Evolutionary conservation across 2,888 invertebrate species (phyloP), one percentile per base, ranked within the genome.

Genomic region (Xestia ashworthii): DNA sequence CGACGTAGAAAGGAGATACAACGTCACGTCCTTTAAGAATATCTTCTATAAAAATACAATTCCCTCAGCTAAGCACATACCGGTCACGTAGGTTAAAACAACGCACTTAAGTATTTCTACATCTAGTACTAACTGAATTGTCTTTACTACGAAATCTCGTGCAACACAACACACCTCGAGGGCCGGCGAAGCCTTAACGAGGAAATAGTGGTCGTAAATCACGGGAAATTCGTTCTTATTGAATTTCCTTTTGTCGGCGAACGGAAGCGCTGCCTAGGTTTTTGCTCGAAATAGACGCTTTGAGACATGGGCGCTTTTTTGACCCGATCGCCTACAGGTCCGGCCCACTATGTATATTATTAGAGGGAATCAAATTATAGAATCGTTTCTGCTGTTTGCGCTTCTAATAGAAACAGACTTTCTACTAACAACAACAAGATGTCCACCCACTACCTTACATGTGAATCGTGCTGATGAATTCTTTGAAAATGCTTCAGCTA

Each of bases 151-250:
- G 90, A 93, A 93, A 93, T 93, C 91, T 91, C 89, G 90, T 91
- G 90, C 92, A 90, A 92, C 89, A 62, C 62, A 91, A 91, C 92
- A 94, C 94, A 95, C 94, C 95, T 95, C 93, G 93, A 93, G 93
- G 92, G 91, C 90, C 89, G 83, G 79, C 91, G 91, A 92, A 93
- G 93, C 92, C 95, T 93, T 95, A 96, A 96, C 96, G 96, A 96
- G 96, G 93, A 96, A 96, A 96, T 96, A 96, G 96, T 96, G 95
- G 94, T 92, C 94, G 96, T 96, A 96, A 96, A 96, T 96, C 95
- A 95, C 92, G 92, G 95, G 94, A 96, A 96, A 96, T 95, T 96
- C 95, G 93, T 93, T 94, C 95, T 96, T 96, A 96, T 96, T 96
- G 96, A 96, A 96, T 96, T 96, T 96, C 95, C 96, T 95, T 94